Evolutionary conservation across 2,113 vertebrate genomes (phyloP).

Genomic region (Pseudorectes ferrugineus): DNA sequence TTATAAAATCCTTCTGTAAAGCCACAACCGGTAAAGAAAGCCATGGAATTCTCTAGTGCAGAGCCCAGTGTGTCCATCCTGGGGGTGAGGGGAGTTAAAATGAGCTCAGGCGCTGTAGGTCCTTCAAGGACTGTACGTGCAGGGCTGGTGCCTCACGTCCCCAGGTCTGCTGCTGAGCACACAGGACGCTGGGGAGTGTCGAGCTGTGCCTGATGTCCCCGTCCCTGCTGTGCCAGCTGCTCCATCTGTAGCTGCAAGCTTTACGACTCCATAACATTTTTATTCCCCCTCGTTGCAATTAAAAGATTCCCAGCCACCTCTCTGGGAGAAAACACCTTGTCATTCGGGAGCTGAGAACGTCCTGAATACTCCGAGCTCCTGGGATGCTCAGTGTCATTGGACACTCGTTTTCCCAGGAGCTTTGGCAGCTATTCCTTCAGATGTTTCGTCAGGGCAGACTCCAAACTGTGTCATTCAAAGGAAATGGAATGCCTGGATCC

Average conservation of each 20-base stretch:
- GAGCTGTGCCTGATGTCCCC: neutral
- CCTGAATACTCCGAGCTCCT: neutral
- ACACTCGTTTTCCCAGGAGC: neutral
- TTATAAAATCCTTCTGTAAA: neutral
- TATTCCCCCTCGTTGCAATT: neutral
- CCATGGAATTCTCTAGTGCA: rapidly evolving
- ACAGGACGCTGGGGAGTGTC: neutral
- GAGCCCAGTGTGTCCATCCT: neutral
- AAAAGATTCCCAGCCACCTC: neutral
- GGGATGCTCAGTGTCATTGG: neutral
- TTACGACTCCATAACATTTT: neutral
- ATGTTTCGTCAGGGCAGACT: neutral
- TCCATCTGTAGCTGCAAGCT: neutral
- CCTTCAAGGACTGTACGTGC: neutral
- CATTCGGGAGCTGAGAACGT: neutral
- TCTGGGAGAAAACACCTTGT: neutral
- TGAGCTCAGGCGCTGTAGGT: too few relatives aligned
- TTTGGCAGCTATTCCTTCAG: neutral
- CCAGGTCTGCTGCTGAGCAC: neutral
- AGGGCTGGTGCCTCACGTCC: neutral
- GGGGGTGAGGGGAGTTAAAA: neutral
- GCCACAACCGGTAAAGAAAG: neutral
- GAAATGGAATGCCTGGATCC: neutral
- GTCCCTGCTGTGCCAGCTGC: neutral
- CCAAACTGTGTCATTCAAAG: neutral